phyloP scores from a whole-genome alignment of 1,140 invertebrate genomes.

The Colletes latitarsis region DNA sequence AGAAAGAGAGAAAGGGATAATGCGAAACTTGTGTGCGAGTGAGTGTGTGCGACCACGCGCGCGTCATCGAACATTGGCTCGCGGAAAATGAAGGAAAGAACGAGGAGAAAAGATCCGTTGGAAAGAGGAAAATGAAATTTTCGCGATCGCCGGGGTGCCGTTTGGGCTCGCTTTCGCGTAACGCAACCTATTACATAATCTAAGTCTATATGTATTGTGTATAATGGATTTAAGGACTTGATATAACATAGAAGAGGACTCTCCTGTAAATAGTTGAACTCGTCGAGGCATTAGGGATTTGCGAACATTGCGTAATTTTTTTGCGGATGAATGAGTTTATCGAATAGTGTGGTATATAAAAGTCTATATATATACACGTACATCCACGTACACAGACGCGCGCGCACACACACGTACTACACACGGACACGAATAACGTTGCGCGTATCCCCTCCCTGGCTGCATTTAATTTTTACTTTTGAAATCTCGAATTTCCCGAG shows the following conservation, averaged over 20 bases:
- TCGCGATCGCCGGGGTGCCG: constrained; percentile 32
- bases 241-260: constrained; percentile 78
- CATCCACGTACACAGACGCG: constrained; percentile 29
- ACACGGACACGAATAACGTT: constrained; percentile 46
- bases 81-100: neutral
- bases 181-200: constrained; percentile 63
- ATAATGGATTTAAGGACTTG: constrained; percentile 79
- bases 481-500: constrained; percentile 36
- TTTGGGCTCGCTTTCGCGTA: constrained; percentile 61
- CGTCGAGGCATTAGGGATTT: constrained; percentile 80
- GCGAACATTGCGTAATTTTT: constrained; percentile 73
- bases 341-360: constrained; percentile 52
- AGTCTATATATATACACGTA: constrained; percentile 41
- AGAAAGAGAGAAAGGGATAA: constrained; percentile 35
- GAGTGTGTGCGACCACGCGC: neutral
- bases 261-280: constrained; percentile 78
- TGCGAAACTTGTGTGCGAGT: constrained; percentile 18
- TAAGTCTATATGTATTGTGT: constrained; percentile 80
- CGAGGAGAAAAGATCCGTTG: neutral
- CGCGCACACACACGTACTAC: neutral
- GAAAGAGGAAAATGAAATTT: neutral
- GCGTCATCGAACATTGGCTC: constrained; percentile 9
- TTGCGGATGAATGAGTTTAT: constrained; percentile 67
- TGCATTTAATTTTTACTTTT: constrained; percentile 71
- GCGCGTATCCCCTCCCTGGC: constrained; percentile 62